Percentiles rank a stretch among this genome's conserved stretches.
Conservation (phyloP, 2,797 vertebrate species). For the Micropoecilia bifurca region DNA sequence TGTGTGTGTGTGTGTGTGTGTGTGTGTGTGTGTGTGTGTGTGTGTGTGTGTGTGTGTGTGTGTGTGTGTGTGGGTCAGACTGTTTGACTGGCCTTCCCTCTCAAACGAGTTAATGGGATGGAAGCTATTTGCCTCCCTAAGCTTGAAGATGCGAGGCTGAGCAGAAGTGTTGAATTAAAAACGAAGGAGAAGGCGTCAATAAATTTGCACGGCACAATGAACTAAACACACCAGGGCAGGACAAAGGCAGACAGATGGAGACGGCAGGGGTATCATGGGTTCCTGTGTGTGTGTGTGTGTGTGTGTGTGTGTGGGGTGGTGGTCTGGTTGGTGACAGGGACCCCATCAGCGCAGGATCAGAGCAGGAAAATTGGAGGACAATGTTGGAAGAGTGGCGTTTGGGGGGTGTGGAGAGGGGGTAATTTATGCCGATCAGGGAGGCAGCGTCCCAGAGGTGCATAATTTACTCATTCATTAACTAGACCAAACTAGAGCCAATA, state of each 20-base stretch:
- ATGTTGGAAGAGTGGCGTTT: slow-evolving; percentile 59
- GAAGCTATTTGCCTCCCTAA: slow-evolving; percentile 87
- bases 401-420: slow-evolving; percentile 48
- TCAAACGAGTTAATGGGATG: slow-evolving; percentile 95
- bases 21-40: slow-evolving; percentile 45
- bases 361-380: slow-evolving; percentile 82
- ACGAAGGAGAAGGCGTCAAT: slow-evolving; percentile 75
- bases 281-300: slow-evolving; percentile 37
- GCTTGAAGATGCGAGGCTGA: slow-evolving; percentile 74
- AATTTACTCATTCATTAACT: slow-evolving; percentile 86
- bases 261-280: slow-evolving; percentile 59
- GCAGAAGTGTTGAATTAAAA: slow-evolving; percentile 83
- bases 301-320: slow-evolving; percentile 33
- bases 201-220: slow-evolving; percentile 87
- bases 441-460: slow-evolving; percentile 79
- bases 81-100: slow-evolving; percentile 86
- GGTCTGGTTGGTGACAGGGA: slow-evolving; percentile 73
- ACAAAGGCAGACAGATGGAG: slow-evolving; percentile 92
- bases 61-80: slow-evolving; percentile 72
- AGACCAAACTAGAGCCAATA: slow-evolving; percentile 83
- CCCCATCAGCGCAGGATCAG: slow-evolving; percentile 78
- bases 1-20: slow-evolving; percentile 27
- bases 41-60: slow-evolving; percentile 12
- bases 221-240: slow-evolving; percentile 80
- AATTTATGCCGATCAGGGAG: slow-evolving; percentile 78